These are phyloP conservation scores for Cataglyphis altisquamis DNA, from an alignment of 2,888 invertebrate genomes.

Conservation along the genomic window DNA sequence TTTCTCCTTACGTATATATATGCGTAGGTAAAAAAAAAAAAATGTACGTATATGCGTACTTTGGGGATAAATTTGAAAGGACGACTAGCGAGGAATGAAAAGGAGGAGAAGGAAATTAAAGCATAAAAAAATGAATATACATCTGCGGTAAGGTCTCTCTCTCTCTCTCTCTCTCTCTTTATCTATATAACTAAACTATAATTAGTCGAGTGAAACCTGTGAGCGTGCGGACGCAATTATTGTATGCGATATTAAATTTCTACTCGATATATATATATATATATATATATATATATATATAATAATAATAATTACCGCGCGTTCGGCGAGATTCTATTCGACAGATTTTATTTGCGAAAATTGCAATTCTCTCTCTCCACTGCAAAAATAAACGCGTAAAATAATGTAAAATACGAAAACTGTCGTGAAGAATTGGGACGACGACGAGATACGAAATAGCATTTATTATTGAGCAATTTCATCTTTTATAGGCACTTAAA, in stretches of 20 bases:
- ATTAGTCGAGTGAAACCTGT: conserved; percentile 6
- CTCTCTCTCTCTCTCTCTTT: neutral
- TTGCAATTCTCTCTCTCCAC: neutral
- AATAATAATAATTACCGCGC: conserved; percentile 27
- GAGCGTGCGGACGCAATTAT: conserved; percentile 31
- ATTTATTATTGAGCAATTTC: neutral
- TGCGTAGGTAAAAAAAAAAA: neutral
- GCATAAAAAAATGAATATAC: neutral
- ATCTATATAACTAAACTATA: conserved; percentile 8
- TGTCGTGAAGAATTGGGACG: conserved; percentile 6
- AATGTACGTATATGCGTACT: neutral
- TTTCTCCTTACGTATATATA: neutral
- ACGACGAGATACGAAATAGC: neutral
- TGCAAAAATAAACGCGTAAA: conserved; percentile 7
- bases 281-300: conserved; percentile 32
- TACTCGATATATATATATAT: conserved; percentile 24
- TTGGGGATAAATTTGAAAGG: neutral
- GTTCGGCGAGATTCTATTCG: neutral
- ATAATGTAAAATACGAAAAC: neutral
- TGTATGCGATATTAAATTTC: conserved; percentile 41
- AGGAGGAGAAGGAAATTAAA: neutral
- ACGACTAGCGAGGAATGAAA: neutral
- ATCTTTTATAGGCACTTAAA: neutral
- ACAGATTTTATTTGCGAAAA: conserved; percentile 1
- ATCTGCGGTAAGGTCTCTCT: neutral